Conservation (phyloP, 2,888 invertebrate genomes). For the Drosophila incognita region DNA sequence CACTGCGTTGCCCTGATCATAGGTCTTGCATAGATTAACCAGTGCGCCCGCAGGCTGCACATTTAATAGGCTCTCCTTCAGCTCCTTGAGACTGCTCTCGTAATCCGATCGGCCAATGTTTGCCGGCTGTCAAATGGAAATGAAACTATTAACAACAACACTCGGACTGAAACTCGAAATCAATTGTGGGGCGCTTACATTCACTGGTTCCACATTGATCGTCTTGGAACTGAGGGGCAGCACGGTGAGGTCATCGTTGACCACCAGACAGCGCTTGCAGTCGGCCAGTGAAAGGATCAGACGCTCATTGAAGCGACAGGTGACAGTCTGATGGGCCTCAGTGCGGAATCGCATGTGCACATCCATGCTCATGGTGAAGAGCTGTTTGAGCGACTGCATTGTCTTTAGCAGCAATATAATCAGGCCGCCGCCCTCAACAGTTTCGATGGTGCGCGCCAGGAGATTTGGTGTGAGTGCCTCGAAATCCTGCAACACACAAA, state of each 20-base stretch:
- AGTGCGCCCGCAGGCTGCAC: constrained; percentile 96
- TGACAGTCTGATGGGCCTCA: constrained; percentile 96
- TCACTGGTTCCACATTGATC: constrained; percentile 91
- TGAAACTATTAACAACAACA: not conserved
- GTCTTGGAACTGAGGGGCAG: constrained; percentile 96
- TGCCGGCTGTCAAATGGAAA: constrained; percentile 58
- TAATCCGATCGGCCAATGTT: constrained; percentile 84
- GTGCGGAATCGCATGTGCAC: constrained; percentile 97
- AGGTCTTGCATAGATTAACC: constrained; percentile 94
- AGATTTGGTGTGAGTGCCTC: constrained; percentile 99
- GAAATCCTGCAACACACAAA: constrained; percentile 98
- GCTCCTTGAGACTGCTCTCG: constrained; percentile 88
- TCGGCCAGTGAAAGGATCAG: constrained; percentile 95
- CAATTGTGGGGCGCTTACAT: constrained; percentile 77
- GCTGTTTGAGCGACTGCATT: constrained; percentile 94
- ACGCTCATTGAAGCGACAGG: constrained; percentile 98
- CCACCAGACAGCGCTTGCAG: constrained; percentile 94
- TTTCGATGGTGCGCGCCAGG: constrained; percentile 98
- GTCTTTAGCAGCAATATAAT: constrained; percentile 94
- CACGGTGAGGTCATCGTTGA: constrained; percentile 96
- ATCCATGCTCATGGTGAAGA: constrained; percentile 99
- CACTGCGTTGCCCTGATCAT: constrained; percentile 97
- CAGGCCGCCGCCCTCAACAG: constrained; percentile 98
- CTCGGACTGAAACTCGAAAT: not conserved
- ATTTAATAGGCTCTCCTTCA: constrained; percentile 94